A percentile compares a stretch with the other conserved stretches of the same genome.
Evolutionary conservation across 2,113 vertebrate genomes (phyloP).

Genomic region (Spea multiplicata): DNA sequence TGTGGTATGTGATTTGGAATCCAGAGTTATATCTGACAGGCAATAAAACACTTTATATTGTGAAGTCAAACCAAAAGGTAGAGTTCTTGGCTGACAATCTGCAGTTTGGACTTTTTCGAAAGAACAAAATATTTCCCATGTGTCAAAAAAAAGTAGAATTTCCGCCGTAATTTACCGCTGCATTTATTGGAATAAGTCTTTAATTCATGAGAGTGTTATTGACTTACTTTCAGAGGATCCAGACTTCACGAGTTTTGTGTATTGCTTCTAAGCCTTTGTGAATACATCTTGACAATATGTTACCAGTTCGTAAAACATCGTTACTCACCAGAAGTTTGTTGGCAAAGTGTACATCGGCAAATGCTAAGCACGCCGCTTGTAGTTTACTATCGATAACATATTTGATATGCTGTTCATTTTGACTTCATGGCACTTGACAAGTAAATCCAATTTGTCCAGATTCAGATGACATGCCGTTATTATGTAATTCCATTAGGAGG

Average conservation of each 20-base stretch:
- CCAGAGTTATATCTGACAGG: neutral
- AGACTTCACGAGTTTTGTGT: neutral
- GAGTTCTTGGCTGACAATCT: neutral
- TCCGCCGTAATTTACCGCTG: neutral
- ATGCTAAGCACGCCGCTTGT: slow-evolving; percentile 41
- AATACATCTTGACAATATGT: neutral
- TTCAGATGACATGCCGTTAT: slow-evolving; percentile 63
- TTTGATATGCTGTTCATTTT: slow-evolving; percentile 53
- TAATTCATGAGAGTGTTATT: slow-evolving; percentile 28
- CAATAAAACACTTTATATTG: neutral
- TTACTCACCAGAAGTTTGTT: no score
- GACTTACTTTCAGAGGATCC: slow-evolving; percentile 25
- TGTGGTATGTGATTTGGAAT: neutral
- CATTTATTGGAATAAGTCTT: neutral
- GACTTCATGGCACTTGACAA: slow-evolving; percentile 61
- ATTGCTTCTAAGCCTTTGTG: no score
- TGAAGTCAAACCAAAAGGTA: neutral
- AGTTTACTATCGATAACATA: slow-evolving; percentile 54
- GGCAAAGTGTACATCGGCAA: neutral
- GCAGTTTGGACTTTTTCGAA: neutral
- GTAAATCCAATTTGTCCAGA: slow-evolving; percentile 62
- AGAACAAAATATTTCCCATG: neutral
- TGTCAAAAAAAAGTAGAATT: slow-evolving; percentile 3
- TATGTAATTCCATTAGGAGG: slow-evolving; percentile 63
- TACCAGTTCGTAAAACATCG: no score